Percentiles rank a stretch among this genome's conserved stretches.
phyloP scores from a whole-genome alignment of 2,113 vertebrate genomes.

The Bothrops jararaca region DNA sequence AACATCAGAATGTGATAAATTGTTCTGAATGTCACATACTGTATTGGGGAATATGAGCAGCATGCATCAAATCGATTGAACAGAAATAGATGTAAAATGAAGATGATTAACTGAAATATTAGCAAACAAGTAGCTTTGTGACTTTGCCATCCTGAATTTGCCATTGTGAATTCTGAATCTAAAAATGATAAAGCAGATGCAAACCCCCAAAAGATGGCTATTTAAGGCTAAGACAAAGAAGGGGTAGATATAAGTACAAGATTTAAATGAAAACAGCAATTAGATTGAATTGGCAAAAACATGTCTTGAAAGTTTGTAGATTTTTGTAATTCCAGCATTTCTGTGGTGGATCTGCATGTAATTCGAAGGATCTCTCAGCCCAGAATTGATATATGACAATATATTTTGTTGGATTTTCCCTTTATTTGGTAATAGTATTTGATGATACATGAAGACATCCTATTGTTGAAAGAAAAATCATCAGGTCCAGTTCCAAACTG shows the following conservation, averaged over 20 bases:
- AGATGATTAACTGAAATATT: constrained; percentile 30
- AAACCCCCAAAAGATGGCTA: rapidly evolving
- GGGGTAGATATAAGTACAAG: neutral
- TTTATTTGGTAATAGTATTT: neutral
- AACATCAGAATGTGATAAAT: constrained; percentile 16
- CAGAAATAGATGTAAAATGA: constrained; percentile 39
- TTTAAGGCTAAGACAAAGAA: neutral
- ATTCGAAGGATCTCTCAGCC: neutral
- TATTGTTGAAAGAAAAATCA: neutral
- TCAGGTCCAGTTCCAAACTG: too few relatives aligned
- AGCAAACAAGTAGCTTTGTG: constrained; percentile 12
- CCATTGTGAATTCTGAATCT: neutral
- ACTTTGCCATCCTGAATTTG: neutral
- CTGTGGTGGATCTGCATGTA: neutral
- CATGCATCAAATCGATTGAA: constrained; percentile 16
- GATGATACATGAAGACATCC: neutral
- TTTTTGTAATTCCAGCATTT: neutral
- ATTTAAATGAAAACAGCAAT: neutral
- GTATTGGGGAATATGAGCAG: constrained; percentile 12
- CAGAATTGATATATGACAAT: neutral
- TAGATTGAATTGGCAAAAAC: neutral
- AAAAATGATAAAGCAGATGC: constrained; percentile 22
- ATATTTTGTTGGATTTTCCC: neutral
- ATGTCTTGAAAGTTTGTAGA: neutral
- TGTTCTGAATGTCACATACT: constrained; percentile 7